Evolutionary conservation across 2,888 invertebrate species (phyloP), one percentile per base, ranked within the genome.

Genomic region (Ctena decussata): DNA sequence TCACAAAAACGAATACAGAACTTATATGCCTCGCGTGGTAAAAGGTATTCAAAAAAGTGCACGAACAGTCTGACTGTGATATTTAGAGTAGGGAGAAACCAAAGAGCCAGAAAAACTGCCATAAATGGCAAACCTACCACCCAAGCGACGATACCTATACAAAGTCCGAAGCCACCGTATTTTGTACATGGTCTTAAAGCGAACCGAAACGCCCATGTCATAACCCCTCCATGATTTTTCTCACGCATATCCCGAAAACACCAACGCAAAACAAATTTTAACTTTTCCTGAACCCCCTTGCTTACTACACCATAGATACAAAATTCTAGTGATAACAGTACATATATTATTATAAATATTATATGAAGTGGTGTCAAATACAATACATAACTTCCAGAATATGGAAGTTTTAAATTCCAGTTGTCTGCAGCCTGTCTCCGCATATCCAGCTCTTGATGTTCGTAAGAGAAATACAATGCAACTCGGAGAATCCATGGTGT

Each of bases 291-390:
- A 37, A 91, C 85, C 15, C 76, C 75, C 35, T 72, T 78, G 21
- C 84, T 81, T 15, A 93, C 37, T 37, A 92, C 78, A 6, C 93
- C 93, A 82, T 91, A 91, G 3, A 92, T 30, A 46, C 90, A 69
- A 21, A 89, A 89, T 76, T 93, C 93, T 21, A 93, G 12, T 41
- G 91, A 80, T 37, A 95, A 91, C 41, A 94, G 76, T 53, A 91
- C 37, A 82, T 95, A 95, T 27, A 94, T 93, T 6, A 87, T 37
- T 0, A 95, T 69, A 78, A 95, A 95, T 1, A 94, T 6, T 0
- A 89, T 85, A 80, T 95, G 95, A 8, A 94, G 69, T 0, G 95
- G 95, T 0, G 93, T 91, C 0, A 95, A 84, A 76, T 92, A 93
- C 15, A 91, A 82, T 0, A 94, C 89, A 24, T 94, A 71, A 74